These are phyloP conservation scores for Apteryx owenii DNA, from an alignment of 2,113 vertebrate species.

Conservation along the genomic window DNA sequence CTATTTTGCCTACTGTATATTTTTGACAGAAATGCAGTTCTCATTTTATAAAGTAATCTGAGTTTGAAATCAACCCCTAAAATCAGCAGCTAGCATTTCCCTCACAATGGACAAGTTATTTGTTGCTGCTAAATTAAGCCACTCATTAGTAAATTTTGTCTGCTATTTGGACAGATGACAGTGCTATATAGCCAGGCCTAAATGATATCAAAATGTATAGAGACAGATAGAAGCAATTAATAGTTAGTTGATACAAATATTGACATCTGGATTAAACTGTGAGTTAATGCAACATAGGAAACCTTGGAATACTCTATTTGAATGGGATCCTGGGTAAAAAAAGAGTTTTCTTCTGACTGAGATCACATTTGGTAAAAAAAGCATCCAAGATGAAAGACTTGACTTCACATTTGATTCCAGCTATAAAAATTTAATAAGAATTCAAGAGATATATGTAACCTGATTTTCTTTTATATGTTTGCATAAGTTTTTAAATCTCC, in stretches of 20 bases:
- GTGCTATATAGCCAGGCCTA: background rate
- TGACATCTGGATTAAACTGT: background rate
- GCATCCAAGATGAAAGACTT: background rate
- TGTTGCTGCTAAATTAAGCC: background rate
- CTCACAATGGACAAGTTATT: background rate
- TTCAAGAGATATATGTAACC: background rate
- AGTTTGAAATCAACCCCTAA: background rate
- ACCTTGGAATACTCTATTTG: background rate
- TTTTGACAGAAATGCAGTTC: background rate
- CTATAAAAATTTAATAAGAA: background rate
- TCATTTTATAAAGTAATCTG: background rate
- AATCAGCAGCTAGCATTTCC: background rate
- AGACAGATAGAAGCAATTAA: background rate
- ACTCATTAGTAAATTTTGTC: background rate
- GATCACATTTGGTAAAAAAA: background rate
- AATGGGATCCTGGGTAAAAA: background rate
- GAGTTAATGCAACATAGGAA: background rate
- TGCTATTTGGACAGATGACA: background rate
- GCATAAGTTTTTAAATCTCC: background rate
- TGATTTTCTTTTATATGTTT: background rate
- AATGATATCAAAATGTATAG: background rate
- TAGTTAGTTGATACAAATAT: background rate
- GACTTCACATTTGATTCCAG: background rate
- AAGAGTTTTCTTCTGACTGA: background rate
- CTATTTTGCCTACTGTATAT: background rate